Conservation (phyloP, 2,888 invertebrate species). For the Candidula unifasciata region DNA sequence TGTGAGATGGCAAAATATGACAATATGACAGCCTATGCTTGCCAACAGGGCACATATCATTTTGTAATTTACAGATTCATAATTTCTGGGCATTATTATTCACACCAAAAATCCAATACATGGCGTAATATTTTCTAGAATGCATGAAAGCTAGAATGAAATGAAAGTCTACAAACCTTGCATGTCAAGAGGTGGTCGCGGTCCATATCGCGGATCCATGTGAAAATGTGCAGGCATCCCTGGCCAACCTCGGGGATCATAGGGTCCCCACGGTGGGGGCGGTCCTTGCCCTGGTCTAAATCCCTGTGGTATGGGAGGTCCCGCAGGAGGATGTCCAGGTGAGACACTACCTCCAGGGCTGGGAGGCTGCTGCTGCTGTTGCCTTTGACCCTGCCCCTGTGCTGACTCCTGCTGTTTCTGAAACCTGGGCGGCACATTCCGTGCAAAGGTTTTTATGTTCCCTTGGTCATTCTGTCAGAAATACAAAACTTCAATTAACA, state of each 20-base stretch:
- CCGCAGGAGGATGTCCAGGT: slow-evolving; percentile 55
- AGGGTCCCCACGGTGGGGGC: slow-evolving; percentile 68
- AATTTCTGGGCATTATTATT: no score
- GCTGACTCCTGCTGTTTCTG: slow-evolving; percentile 69
- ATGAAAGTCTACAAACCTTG: slow-evolving; percentile 60
- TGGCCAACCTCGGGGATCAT: slow-evolving; percentile 60
- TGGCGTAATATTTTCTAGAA: no score
- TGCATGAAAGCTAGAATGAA: no score
- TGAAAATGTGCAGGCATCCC: slow-evolving; percentile 69
- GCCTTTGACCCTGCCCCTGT: slow-evolving; percentile 55
- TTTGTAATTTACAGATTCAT: no score
- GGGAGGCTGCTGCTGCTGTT: slow-evolving; percentile 60
- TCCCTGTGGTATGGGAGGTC: slow-evolving; percentile 62
- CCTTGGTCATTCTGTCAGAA: slow-evolving; percentile 55
- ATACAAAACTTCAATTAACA: not conserved
- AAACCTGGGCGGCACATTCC: slow-evolving; percentile 85
- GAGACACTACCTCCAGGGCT: slow-evolving; percentile 54
- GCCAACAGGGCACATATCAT: no score
- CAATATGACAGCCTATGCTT: no score
- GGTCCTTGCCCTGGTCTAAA: slow-evolving; percentile 74
- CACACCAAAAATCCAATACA: no score
- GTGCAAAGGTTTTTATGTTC: slow-evolving; percentile 54
- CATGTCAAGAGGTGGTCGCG: slow-evolving; percentile 72
- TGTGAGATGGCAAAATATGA: no score
- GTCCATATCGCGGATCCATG: slow-evolving; percentile 67